Percentiles rank a stretch among this genome's conserved stretches.
Evolutionary conservation across 2,113 vertebrate genomes (phyloP).

Genomic region (Anhinga rufa): DNA sequence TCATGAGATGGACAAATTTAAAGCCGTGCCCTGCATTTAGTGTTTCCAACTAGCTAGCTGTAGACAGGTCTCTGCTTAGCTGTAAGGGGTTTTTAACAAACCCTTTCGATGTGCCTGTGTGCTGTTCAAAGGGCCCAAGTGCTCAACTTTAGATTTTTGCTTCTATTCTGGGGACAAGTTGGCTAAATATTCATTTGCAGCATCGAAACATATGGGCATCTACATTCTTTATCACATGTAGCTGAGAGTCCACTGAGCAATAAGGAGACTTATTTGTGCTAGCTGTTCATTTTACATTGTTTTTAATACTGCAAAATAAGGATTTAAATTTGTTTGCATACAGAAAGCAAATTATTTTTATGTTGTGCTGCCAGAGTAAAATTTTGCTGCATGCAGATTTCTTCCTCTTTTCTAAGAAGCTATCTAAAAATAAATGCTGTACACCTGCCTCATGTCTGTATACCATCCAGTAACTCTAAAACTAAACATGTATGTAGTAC

Average conservation of each 20-base stretch:
- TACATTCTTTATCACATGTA: conserved; percentile 32
- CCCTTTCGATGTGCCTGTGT: not conserved
- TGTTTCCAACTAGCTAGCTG: not conserved
- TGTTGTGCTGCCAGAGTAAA: conserved; percentile 33
- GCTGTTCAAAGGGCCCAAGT: not conserved
- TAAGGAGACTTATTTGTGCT: conserved; percentile 26
- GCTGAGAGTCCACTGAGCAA: conserved; percentile 33
- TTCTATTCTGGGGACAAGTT: conserved; percentile 41
- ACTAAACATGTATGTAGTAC: not conserved
- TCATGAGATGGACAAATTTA: not conserved
- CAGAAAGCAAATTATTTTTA: conserved; percentile 56
- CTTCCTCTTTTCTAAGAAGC: conserved; percentile 30
- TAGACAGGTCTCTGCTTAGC: not conserved
- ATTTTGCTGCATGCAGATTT: conserved; percentile 25
- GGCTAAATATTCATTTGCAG: conserved; percentile 40
- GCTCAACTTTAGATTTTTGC: not conserved
- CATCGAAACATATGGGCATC: conserved; percentile 47
- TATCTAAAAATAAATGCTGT: conserved; percentile 34
- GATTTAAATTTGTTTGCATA: conserved; percentile 56
- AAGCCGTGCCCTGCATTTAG: not conserved
- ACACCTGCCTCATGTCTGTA: conserved; percentile 36
- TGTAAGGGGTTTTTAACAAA: not conserved
- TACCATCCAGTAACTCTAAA: not conserved
- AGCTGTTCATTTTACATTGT: conserved; percentile 57
- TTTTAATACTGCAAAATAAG: conserved; percentile 34